Evolutionary conservation across 2,888 invertebrate genomes (phyloP), one percentile per base, ranked within the genome.

Genomic region (Melanotus villosus): DNA sequence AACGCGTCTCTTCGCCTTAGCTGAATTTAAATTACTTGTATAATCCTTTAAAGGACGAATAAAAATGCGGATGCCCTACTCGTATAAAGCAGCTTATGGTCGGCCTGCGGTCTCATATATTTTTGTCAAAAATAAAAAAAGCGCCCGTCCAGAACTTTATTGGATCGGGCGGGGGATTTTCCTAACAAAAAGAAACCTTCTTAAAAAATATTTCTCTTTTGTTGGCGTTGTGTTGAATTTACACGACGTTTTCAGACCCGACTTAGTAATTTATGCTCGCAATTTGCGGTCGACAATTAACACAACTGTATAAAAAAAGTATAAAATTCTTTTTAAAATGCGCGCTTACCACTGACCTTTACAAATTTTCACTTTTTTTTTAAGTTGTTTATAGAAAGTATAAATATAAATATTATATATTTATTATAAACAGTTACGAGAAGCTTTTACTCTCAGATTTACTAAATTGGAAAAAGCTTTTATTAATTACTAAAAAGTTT

Each of bases 21-120:
- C 82, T 83, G 83, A 82, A 84, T 84, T 84, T 83, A 84, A 84
- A 84, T 84, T 84, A 82, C 83, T 82, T 79, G 80, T 76, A 78
- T 81, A 81, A 82, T 82, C 81, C 82, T 71, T 77, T 77, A 76
- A 79, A 82, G 81, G 80, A 80, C 79, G 79, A 77, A 80, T 81
- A 80, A 80, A 82, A 80, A 77, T 68, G 68, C 75, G 76, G 63
- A 64, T 62, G 72, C 65, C 68, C 71, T 71, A n/a, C 72, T 68
- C 76, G 71, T 73, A 76, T 74, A 75, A 74, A 75, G 73, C 71
- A 70, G 75, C 75, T 76, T 75, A 73, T 71, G 66, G 67, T 70
- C 65, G 54, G 60, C 12, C 60, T 67, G 67, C 45, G 70, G 66
- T 63, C 52, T 70, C 54, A 65, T 71, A 68, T 54, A 54, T 68